Percentiles rank a stretch among this genome's conserved stretches.
Evolutionary conservation across 1,140 invertebrate species (phyloP).

Genomic region (Heliothis subflexa): DNA sequence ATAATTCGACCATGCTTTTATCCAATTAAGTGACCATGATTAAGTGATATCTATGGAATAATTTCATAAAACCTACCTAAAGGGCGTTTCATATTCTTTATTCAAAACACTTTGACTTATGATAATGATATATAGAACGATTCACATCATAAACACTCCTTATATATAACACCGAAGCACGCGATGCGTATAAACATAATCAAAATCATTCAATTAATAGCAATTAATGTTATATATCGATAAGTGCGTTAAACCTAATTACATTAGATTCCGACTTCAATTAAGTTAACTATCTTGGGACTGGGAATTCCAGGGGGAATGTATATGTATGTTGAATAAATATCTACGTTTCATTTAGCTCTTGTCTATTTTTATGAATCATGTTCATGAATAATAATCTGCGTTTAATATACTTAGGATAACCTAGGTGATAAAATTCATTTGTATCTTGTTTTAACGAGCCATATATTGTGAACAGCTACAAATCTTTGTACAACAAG

Average conservation of each 20-base stretch:
- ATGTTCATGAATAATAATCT: too few relatives aligned
- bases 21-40: too few relatives aligned
- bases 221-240: conserved; percentile 7
- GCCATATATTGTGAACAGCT: not conserved
- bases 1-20: not conserved
- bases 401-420: too few relatives aligned
- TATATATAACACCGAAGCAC: not conserved
- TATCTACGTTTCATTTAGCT: too few relatives aligned
- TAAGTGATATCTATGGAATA: too few relatives aligned
- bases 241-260: conserved; percentile 23
- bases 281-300: conserved; percentile 14
- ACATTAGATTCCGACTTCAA: conserved; percentile 26
- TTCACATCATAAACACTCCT: conserved; percentile 16
- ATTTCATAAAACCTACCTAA: too few relatives aligned
- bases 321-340: too few relatives aligned
- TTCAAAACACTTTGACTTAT: conserved; percentile 23
- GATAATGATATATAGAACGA: conserved; percentile 3
- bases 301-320: not conserved
- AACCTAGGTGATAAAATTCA: not conserved
- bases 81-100: not conserved
- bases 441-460: conserved; percentile 1
- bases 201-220: conserved; percentile 33
- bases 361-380: too few relatives aligned
- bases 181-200: conserved; percentile 34
- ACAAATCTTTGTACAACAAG: conserved; percentile 14